phyloP scores from a whole-genome alignment of 2,888 invertebrate species.

The Dolichomitus sp. region DNA sequence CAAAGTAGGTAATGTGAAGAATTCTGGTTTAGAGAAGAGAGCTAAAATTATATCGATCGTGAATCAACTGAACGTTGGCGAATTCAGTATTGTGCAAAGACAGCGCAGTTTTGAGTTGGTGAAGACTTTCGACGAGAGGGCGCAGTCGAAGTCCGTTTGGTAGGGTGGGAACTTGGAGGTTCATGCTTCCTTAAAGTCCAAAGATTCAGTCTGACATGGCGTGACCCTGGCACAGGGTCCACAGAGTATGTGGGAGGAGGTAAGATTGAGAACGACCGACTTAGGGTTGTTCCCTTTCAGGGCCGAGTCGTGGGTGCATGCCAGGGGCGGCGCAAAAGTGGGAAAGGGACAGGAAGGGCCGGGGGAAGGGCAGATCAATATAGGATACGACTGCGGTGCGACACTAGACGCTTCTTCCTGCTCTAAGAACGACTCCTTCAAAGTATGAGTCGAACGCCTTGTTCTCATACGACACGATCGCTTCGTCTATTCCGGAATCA shows the following conservation, averaged over 20 bases:
- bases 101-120: background rate
- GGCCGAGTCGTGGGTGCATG: conserved; percentile 14
- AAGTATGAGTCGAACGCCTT: background rate
- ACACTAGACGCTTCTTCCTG: conserved; percentile 2
- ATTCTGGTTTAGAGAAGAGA: background rate
- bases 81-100: conserved; percentile 53
- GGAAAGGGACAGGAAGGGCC: background rate
- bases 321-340: background rate
- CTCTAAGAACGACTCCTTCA: background rate
- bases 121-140: background rate
- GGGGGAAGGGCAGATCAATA: conserved; percentile 67
- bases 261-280: conserved; percentile 18
- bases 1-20: background rate
- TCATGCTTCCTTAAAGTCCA: conserved; percentile 71
- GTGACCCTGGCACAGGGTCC: conserved; percentile 68
- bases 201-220: conserved; percentile 75
- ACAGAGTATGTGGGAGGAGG: conserved; percentile 41
- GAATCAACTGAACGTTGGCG: conserved; percentile 67
- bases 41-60: background rate
- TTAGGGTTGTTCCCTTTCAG: conserved; percentile 18
- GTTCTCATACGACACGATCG: background rate
- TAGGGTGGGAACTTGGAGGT: conserved; percentile 30
- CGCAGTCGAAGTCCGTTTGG: background rate
- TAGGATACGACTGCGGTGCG: conserved; percentile 57
- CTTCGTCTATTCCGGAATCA: background rate